Percentiles rank a stretch among this genome's conserved stretches.
Evolutionary conservation across 2,888 invertebrate genomes (phyloP).

Genomic region (Tetramorium bicarinatum): DNA sequence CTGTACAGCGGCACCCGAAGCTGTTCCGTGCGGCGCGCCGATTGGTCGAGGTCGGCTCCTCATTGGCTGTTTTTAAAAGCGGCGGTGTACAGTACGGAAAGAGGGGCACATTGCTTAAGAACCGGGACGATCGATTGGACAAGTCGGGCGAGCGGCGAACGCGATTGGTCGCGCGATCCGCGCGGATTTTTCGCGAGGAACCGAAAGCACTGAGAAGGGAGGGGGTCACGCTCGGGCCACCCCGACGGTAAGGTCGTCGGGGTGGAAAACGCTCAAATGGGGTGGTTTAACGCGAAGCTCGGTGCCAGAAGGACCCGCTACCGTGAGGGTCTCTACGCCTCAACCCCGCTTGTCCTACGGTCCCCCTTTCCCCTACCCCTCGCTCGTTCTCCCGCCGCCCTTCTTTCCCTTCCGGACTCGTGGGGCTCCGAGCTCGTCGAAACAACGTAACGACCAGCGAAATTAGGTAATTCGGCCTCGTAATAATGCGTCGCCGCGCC

Average conservation of each 20-base stretch:
- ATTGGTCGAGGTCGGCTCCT: conserved; percentile 72
- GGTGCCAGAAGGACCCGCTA: conserved; percentile 85
- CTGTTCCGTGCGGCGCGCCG: conserved; percentile 29
- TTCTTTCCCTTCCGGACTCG: conserved; percentile 62
- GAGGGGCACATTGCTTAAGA: conserved; percentile 79
- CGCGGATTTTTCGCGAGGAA: conserved; percentile 71
- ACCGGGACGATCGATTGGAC: conserved; percentile 75
- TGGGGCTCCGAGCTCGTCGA: conserved; percentile 78
- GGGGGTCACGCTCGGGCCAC: conserved; percentile 68
- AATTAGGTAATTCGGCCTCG: conserved; percentile 86
- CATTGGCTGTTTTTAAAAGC: conserved; percentile 82
- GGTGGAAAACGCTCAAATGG: conserved; percentile 87
- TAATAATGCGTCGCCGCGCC: conserved; percentile 83
- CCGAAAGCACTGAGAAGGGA: conserved; percentile 59
- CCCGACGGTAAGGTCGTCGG: conserved; percentile 84
- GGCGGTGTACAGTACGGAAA: conserved; percentile 67
- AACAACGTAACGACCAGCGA: conserved; percentile 85
- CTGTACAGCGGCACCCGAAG: conserved; percentile 23
- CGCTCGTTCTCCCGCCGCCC: conserved; percentile 30
- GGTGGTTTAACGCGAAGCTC: conserved; percentile 86
- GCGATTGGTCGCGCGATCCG: conserved; percentile 76
- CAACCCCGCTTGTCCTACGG: conserved; percentile 42
- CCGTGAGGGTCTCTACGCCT: conserved; percentile 75
- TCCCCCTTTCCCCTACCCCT: neutral
- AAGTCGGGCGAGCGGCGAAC: conserved; percentile 63